phyloP scores from a whole-genome alignment of 2,797 vertebrate genomes.

The Poeciliopsis infans region DNA sequence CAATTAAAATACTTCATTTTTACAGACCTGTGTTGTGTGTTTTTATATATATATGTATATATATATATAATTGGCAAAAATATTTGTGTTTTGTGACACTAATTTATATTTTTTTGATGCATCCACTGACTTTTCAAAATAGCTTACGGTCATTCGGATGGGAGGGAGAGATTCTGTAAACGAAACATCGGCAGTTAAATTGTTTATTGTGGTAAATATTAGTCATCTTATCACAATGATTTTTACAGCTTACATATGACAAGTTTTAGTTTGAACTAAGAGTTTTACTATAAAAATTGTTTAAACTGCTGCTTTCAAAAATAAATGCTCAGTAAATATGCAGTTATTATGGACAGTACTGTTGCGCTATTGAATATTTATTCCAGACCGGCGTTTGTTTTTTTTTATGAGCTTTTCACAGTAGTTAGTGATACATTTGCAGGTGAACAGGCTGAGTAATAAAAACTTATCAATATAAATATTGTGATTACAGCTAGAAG shows the following conservation, averaged over 20 bases:
- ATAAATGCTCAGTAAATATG: neutral
- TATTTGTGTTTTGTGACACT: neutral
- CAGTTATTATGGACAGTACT: too few species aligned
- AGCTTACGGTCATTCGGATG: neutral
- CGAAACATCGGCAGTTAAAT: neutral
- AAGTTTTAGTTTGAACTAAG: neutral
- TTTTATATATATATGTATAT: neutral
- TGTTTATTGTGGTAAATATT: neutral
- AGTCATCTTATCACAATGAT: neutral
- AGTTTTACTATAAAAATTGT: neutral
- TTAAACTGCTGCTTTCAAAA: neutral
- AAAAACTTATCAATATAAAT: neutral
- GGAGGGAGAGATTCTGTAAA: neutral
- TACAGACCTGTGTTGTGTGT: constrained; percentile 66
- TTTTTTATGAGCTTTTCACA: neutral
- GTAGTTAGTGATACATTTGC: neutral
- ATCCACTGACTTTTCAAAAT: neutral
- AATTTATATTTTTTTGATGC: neutral
- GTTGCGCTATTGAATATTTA: neutral
- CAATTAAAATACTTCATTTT: constrained; percentile 87
- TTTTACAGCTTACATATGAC: neutral
- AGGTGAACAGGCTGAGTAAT: too few species aligned
- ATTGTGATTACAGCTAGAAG: neutral
- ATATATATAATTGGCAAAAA: too few species aligned
- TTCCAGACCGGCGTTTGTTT: neutral